These are phyloP conservation scores for Gobius niger DNA, from an alignment of 2,113 vertebrate genomes.

Conservation along the genomic window DNA sequence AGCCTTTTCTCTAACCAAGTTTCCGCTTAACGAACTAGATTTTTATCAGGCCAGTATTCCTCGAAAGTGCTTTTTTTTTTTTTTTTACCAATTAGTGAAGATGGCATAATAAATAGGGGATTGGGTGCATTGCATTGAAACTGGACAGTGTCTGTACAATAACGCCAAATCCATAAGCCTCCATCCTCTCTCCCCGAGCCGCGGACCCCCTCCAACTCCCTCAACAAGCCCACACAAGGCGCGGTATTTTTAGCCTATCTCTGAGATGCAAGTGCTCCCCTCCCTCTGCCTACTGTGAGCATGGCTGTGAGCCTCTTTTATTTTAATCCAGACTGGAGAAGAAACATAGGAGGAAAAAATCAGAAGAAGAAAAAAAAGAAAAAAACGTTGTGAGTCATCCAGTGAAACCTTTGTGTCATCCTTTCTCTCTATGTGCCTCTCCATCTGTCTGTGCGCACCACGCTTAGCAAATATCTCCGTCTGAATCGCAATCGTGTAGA, in stretches of 20 bases:
- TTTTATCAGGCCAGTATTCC: conserved; percentile 39
- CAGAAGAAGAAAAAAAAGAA: conserved; percentile 45
- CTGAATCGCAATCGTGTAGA: conserved; percentile 22
- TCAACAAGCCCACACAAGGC: conserved; percentile 71
- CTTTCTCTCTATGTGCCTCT: conserved; percentile 34
- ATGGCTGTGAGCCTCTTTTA: conserved; percentile 78
- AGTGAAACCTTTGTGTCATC: conserved; percentile 74
- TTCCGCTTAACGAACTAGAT: conserved; percentile 26
- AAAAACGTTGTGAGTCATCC: conserved; percentile 73
- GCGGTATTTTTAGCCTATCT: conserved; percentile 80
- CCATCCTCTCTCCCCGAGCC: conserved; percentile 33
- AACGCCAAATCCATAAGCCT: conserved; percentile 63
- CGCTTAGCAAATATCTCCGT: conserved; percentile 37
- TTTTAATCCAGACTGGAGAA: conserved; percentile 80
- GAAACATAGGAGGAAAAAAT: conserved; percentile 34
- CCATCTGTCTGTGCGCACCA: conserved; percentile 35
- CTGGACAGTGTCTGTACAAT: conserved; percentile 25
- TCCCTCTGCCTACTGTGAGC: conserved; percentile 78
- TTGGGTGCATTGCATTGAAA: conserved; percentile 26
- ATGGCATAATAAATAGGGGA: conserved; percentile 19
- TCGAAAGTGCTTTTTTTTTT: conserved; percentile 14
- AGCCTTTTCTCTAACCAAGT: conserved; percentile 16
- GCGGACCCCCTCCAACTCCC: conserved; percentile 22
- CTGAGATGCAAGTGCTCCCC: conserved; percentile 65
- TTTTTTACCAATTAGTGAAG: conserved; percentile 31